phyloP scores from a whole-genome alignment of 2,888 invertebrate genomes.

The Congeria kusceri region DNA sequence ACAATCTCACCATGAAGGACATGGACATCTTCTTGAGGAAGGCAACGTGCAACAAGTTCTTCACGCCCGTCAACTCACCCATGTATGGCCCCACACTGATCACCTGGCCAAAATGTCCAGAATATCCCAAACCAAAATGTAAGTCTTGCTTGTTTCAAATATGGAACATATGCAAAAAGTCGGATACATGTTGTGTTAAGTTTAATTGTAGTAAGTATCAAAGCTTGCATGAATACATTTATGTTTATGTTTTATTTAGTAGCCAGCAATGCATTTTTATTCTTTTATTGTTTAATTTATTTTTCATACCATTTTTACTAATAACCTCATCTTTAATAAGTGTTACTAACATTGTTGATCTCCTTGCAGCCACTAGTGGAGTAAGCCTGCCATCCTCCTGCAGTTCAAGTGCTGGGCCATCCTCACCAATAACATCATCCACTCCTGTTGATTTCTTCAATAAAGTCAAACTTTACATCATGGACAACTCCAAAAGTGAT shows the following conservation, averaged over 20 bases:
- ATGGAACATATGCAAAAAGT: too few species aligned
- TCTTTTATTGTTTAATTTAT: too few species aligned
- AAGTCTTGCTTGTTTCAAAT: neutral
- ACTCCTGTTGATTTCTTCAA: conserved; percentile 72
- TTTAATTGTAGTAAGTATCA: too few species aligned
- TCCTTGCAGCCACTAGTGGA: conserved; percentile 15
- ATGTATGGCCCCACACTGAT: conserved; percentile 60
- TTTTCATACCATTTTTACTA: too few species aligned
- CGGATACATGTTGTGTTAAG: too few species aligned
- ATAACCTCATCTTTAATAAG: too few species aligned
- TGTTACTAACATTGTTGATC: too few species aligned
- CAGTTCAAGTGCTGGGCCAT: conserved; percentile 91
- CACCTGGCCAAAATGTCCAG: conserved; percentile 56
- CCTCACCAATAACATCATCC: conserved; percentile 88
- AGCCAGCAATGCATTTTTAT: too few species aligned
- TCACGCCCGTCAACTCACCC: conserved; percentile 76
- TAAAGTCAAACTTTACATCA: conserved; percentile 66
- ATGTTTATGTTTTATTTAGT: too few species aligned
- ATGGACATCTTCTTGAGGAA: conserved; percentile 95
- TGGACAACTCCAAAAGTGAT: conserved; percentile 49
- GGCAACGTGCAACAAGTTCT: conserved; percentile 88
- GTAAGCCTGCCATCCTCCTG: conserved; percentile 88
- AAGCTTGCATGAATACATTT: too few species aligned
- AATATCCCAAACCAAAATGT: conserved; percentile 53
- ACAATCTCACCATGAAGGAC: conserved; percentile 96